Evolutionary conservation across 2,797 vertebrate genomes (phyloP).

Genomic region (Bovichtus variegatus): DNA sequence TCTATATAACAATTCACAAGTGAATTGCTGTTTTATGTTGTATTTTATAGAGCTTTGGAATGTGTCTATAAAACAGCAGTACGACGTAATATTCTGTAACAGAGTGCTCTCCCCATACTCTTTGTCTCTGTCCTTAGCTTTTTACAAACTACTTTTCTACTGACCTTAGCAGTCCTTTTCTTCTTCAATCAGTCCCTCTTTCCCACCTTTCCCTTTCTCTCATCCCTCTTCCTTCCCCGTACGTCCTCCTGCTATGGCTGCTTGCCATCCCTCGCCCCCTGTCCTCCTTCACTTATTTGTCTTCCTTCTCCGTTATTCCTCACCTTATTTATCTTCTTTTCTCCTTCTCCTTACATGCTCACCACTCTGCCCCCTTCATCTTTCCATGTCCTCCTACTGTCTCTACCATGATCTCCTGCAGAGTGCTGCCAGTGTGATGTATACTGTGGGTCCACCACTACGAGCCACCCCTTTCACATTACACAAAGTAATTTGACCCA

Average conservation of each 20-base stretch:
- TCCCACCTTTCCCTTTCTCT: slow-evolving; percentile 3
- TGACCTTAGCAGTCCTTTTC: slow-evolving; percentile 44
- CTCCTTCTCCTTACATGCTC: background rate
- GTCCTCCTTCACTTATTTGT: slow-evolving; percentile 18
- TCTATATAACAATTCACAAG: background rate
- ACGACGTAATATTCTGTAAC: background rate
- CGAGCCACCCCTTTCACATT: background rate
- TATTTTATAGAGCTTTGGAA: background rate
- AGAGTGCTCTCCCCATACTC: background rate
- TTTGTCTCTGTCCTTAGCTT: slow-evolving; percentile 3
- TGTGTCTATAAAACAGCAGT: background rate
- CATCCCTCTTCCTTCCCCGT: slow-evolving; percentile 17
- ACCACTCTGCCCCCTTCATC: slow-evolving; percentile 4
- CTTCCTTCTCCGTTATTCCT: background rate
- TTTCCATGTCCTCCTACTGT: too few species aligned
- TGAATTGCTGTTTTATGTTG: background rate
- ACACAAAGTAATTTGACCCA: background rate
- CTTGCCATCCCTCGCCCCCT: slow-evolving; percentile 11
- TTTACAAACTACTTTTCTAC: slow-evolving; percentile 28
- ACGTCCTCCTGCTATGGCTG: slow-evolving; percentile 8
- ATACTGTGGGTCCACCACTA: too few species aligned
- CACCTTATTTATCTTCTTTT: background rate
- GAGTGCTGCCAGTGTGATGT: too few species aligned
- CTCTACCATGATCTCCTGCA: too few species aligned
- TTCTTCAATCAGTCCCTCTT: slow-evolving; percentile 31